Base-by-base conservation (phyloP, 2,888 invertebrate species). In the Taenaris catops region DNA sequence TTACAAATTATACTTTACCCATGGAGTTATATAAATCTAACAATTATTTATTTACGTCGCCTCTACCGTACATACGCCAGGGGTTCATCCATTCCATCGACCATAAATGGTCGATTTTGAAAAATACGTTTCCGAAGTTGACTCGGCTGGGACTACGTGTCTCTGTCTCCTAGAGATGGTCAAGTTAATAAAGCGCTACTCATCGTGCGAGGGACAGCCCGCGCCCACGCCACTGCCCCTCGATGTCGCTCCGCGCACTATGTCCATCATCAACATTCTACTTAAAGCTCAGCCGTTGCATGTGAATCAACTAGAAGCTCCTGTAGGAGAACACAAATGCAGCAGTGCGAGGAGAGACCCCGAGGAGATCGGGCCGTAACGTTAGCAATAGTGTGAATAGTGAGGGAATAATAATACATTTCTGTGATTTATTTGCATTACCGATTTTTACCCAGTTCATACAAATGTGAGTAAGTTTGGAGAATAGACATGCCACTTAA, bases 401-500 rank as follows among this genome's bases (percentile, higher is more conserved):
- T 74, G 70, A 64, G 61, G 59, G 65, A 67, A 53, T 56, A 58
- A n/a, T n/a, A n/a, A 52, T 41, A 63, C 58, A 57, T 73, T 63
- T 54, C 59, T 51, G 75, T 83, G 74, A 74, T 68, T 74, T 62
- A 62, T 66, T 61, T 71, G 74, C 72, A 70, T 63, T 68, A 74
- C 79, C 76, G 68, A 64, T 63, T n/a, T 71, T 59, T 67, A 72
- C 78, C 81, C 78, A 75, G 53, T 61, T 71, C 67, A 73, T 69
- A 65, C 68, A 65, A 59, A 60, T 70, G 72, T 73, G 68, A 75
- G 71, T 78, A 73, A 70, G 56, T 72, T 71, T 62, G 57, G 61
- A 72, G 61, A 71, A 64, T 68, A 70, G 54, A 63, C 86, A 86
- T 86, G 86, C 86, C 69, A 69, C 59, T 72, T 72, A 70, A 66